Base-by-base conservation (phyloP, 2,888 invertebrate genomes). In the Euproctis similis region DNA sequence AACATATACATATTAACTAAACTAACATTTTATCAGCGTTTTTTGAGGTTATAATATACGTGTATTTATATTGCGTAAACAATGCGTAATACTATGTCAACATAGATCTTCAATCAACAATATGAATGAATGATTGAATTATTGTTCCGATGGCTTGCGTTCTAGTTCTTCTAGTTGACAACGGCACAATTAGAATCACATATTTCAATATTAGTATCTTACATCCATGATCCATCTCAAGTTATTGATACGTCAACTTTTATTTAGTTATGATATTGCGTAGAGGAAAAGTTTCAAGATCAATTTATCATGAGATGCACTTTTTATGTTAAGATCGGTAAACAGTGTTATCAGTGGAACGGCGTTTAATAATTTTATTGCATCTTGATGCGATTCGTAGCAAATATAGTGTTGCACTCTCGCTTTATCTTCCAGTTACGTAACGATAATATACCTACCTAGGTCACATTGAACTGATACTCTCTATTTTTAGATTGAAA, bases 381-480 rank as follows among this genome's bases (percentile, higher is more conserved):
- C 23, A 43, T 25, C 32, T 51, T n/a, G 21, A 30, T 30, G 25
- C 23, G 27, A 14, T 47, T 36, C 18, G 8, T 34, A 10, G 23
- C 4, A 14, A 30, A 26, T 31, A 34, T 36, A 25, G 16, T 26
- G 14, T 23, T 28, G 20, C 27, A 24, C 28, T 19, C 25, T 11
- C 31, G 17, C 11, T 32, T 42, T 45, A 29, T 34, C 31, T 39
- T 34, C 8, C 28, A 12, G 16, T 45, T 43, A 41, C 39, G 42
- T 34, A 16, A 16, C 16, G 45, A 46, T 46, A 47, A 44, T 37
- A 26, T 4, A 28, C n/a, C n/a, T n/a, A 42, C 38, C 37, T 48
- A 51, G 49, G 59, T 60, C 52, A 58, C 54, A 43, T 60, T 59
- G 48, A 42, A 35, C 33, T 33, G 39, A 39, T 53, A 45, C 28